A percentile compares a stretch with the other conserved stretches of the same genome.
Evolutionary conservation across 2,888 invertebrate species (phyloP).

Genomic region (Adineta ricciae): DNA sequence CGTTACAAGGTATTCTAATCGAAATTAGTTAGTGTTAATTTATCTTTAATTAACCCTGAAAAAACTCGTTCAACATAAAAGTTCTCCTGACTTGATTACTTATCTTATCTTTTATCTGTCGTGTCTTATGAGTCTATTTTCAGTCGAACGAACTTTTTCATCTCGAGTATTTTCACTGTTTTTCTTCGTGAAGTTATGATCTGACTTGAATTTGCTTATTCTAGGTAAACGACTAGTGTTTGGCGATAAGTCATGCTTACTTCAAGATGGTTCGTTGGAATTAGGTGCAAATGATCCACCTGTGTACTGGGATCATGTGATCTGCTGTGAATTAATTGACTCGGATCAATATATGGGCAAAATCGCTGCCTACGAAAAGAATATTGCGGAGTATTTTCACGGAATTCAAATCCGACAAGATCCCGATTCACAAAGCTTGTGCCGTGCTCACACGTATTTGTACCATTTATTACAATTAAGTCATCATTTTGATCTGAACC

Average conservation of each 20-base stretch:
- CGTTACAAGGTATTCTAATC: background rate
- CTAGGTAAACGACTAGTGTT: background rate
- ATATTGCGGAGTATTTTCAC: background rate
- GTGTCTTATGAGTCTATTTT: no score
- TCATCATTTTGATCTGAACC: background rate
- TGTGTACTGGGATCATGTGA: background rate
- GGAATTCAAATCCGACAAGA: background rate
- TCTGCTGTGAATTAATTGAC: background rate
- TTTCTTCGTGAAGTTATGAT: background rate
- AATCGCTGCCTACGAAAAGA: background rate
- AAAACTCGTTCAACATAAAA: no score
- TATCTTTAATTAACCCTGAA: no score
- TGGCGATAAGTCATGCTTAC: background rate
- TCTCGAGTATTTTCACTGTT: no score
- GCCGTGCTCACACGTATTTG: background rate
- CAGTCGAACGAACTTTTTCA: no score
- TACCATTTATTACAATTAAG: background rate
- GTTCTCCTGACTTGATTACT: no score
- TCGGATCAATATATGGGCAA: background rate
- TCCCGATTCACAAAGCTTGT: background rate
- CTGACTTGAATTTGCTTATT: background rate
- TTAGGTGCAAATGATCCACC: background rate
- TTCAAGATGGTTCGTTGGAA: background rate
- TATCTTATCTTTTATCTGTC: no score
- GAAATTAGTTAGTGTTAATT: no score